Percentiles rank a stretch among this genome's conserved stretches.
These are phyloP conservation scores for Hirtodrosophila duncani DNA, from an alignment of 2,888 invertebrate genomes.

Conservation along the genomic window DNA sequence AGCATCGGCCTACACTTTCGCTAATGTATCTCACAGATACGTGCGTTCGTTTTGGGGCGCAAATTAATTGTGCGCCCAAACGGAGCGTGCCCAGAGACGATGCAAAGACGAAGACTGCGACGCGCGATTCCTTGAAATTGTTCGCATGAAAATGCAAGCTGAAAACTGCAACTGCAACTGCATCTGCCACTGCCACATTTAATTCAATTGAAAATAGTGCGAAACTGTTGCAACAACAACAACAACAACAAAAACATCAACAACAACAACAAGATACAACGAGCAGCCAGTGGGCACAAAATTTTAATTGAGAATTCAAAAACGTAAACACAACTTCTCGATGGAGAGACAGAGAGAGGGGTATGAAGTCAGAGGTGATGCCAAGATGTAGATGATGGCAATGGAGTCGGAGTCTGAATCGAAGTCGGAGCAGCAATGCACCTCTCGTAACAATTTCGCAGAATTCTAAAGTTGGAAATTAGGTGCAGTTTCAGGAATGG, in stretches of 20 bases:
- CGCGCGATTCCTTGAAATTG: slow-evolving; percentile 78
- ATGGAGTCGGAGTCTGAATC: slow-evolving; percentile 4
- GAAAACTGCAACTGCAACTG: slow-evolving; percentile 18
- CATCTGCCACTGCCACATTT: slow-evolving; percentile 49
- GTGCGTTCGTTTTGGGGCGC: slow-evolving; percentile 64
- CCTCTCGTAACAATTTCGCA: slow-evolving; percentile 49
- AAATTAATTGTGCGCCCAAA: slow-evolving; percentile 77
- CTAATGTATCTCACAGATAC: slow-evolving; percentile 70
- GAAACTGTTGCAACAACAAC: slow-evolving; percentile 49
- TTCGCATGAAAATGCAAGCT: slow-evolving; percentile 70
- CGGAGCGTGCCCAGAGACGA: slow-evolving; percentile 73
- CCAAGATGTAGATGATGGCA: slow-evolving; percentile 6
- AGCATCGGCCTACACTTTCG: slow-evolving; percentile 62
- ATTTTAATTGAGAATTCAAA: slow-evolving; percentile 73
- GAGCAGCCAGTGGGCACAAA: slow-evolving; percentile 49
- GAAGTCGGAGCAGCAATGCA: slow-evolving; percentile 12
- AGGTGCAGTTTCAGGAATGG: slow-evolving; percentile 52
- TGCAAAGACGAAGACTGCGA: slow-evolving; percentile 60
- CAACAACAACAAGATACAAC: slow-evolving; percentile 30
- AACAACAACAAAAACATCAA: slow-evolving; percentile 12
- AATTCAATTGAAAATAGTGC: slow-evolving; percentile 74
- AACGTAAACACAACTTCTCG: slow-evolving; percentile 49
- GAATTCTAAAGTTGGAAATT: slow-evolving; percentile 73
- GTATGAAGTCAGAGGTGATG: not conserved
- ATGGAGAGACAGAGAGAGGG: not conserved